Percentiles rank a stretch among this genome's conserved stretches.
These are phyloP conservation scores for Verasper variegatus DNA, from an alignment of 2,113 vertebrate species.

Conservation along the genomic window DNA sequence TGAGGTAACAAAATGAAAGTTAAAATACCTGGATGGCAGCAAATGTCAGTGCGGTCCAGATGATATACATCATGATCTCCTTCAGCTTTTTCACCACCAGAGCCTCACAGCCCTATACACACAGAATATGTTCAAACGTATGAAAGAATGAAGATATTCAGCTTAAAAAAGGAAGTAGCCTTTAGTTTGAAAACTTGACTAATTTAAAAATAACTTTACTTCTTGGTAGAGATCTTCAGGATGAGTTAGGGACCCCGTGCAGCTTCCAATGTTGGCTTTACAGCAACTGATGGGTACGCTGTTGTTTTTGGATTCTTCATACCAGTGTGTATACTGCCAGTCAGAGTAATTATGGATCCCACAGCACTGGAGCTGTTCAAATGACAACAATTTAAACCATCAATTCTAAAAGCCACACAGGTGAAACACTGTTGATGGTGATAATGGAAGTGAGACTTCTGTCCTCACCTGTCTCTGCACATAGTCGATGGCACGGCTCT, in stretches of 20 bases:
- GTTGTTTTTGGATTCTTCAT: constrained; percentile 91
- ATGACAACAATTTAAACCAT: neutral
- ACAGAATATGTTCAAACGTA: constrained; percentile 5
- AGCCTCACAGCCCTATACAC: constrained; percentile 90
- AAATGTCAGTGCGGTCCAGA: constrained; percentile 94
- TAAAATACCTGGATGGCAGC: constrained; percentile 91
- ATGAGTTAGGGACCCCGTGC: constrained; percentile 88
- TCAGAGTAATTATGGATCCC: constrained; percentile 94
- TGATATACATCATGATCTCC: constrained; percentile 98
- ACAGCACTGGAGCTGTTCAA: constrained; percentile 90
- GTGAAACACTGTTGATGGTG: neutral
- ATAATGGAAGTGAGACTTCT: constrained; percentile 21
- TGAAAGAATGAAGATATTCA: neutral
- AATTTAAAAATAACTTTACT: constrained; percentile 64
- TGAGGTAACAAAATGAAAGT: neutral
- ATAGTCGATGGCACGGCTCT: constrained; percentile 96
- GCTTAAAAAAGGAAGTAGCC: neutral
- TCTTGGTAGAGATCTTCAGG: constrained; percentile 92
- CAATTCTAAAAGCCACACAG: neutral
- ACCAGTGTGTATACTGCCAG: constrained; percentile 93
- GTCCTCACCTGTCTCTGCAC: constrained; percentile 93
- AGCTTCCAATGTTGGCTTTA: constrained; percentile 84
- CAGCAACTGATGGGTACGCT: constrained; percentile 96
- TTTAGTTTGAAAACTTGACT: neutral
- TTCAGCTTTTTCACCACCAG: constrained; percentile 95